phyloP scores from a whole-genome alignment of 2,113 vertebrate genomes.

The Albula glossodonta region DNA sequence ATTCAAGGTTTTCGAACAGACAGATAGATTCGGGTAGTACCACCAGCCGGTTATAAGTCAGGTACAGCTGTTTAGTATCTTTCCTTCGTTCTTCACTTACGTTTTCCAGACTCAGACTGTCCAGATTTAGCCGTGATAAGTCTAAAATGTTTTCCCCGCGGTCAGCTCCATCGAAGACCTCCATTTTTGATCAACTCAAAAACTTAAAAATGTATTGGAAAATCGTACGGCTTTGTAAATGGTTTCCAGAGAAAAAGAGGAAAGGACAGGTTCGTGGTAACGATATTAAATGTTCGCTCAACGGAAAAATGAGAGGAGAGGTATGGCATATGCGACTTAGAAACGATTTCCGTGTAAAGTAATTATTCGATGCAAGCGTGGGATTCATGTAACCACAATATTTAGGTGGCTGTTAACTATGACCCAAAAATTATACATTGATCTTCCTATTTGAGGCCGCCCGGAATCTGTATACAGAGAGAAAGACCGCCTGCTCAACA shows the following conservation, averaged over 20 bases:
- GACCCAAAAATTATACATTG: background rate
- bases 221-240: conserved; percentile 1
- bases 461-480: conserved; percentile 23
- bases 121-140: conserved; percentile 71
- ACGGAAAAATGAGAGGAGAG: background rate
- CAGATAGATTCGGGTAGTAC: conserved; percentile 73
- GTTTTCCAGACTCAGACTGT: conserved; percentile 58
- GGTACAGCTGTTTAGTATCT: conserved; percentile 75
- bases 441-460: background rate
- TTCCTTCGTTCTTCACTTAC: conserved; percentile 67
- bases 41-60: conserved; percentile 77
- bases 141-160: conserved; percentile 69
- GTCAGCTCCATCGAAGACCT: conserved; percentile 54
- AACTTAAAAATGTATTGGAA: conserved; percentile 12
- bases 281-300: background rate
- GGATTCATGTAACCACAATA: background rate
- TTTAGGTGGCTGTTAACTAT: conserved; percentile 2
- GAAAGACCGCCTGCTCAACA: background rate
- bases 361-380: background rate
- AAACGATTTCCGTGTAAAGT: background rate
- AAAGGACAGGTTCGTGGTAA: background rate
- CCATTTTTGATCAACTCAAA: conserved; percentile 55
- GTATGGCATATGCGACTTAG: background rate
- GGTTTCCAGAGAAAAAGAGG: background rate
- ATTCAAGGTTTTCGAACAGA: conserved; percentile 79